Conservation (phyloP, 2,888 invertebrate species). For the Drosophila flavopinicola region DNA sequence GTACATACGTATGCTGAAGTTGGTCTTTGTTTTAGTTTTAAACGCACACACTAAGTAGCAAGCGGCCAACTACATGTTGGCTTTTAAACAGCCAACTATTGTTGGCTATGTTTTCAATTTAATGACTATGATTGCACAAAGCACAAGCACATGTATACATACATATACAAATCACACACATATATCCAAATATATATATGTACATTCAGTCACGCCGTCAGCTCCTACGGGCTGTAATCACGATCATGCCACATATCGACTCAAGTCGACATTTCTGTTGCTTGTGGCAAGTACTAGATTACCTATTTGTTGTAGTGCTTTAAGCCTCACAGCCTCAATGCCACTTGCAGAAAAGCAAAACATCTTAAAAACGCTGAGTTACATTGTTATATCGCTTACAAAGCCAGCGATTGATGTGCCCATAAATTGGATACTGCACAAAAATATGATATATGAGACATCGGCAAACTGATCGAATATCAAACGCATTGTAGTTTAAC, state of each 20-base stretch:
- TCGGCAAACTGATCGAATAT: conserved; percentile 31
- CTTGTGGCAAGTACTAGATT: too few relatives aligned
- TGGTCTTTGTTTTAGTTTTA: conserved; percentile 82
- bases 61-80: conserved; percentile 48
- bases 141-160: conserved; percentile 32
- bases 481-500: conserved; percentile 60
- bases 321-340: conserved; percentile 12
- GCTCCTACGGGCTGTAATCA: conserved; percentile 60
- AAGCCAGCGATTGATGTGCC: conserved; percentile 14
- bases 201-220: conserved; percentile 49
- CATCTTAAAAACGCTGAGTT: background rate
- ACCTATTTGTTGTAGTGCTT: too few relatives aligned
- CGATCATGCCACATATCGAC: conserved; percentile 40
- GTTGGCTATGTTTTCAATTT: conserved; percentile 62
- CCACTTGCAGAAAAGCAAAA: conserved; percentile 1
- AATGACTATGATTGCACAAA: conserved; percentile 76
- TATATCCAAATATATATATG: background rate
- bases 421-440: conserved; percentile 19
- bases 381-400: conserved; percentile 42
- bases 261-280: conserved; percentile 25
- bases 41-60: conserved; percentile 81
- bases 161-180: background rate
- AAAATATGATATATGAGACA: conserved; percentile 25
- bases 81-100: conserved; percentile 44
- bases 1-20: conserved; percentile 36